Conservation (phyloP, 1,140 invertebrate genomes). For the Sogatella furcifera region DNA sequence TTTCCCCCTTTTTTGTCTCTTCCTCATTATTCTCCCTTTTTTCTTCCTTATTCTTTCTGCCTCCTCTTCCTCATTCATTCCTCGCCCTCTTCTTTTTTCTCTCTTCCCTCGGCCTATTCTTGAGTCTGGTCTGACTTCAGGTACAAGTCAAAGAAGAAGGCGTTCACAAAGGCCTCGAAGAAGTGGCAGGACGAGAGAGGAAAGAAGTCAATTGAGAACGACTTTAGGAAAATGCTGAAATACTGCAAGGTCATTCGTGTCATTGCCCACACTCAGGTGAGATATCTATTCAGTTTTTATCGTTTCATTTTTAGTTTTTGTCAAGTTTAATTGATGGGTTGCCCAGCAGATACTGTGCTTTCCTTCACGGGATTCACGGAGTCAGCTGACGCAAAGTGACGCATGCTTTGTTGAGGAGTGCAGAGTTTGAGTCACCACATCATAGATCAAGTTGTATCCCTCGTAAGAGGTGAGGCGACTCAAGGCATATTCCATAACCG, state of each 20-base stretch:
- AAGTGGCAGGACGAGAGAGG: conserved; percentile 97
- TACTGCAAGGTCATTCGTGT: conserved; percentile 96
- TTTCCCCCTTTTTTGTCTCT: too few relatives aligned
- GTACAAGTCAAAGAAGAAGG: conserved; percentile 99
- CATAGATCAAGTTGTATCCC: conserved; percentile 42
- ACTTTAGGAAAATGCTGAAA: conserved; percentile 94
- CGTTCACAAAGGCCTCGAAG: conserved; percentile 95
- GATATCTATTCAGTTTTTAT: conserved; percentile 6
- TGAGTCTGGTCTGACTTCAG: conserved; percentile 39
- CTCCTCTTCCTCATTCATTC: too few relatives aligned
- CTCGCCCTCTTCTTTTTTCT: neutral
- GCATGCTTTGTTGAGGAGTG: conserved; percentile 1
- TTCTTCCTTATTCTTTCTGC: too few relatives aligned
- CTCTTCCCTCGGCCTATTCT: conserved; percentile 5
- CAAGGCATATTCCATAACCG: conserved; percentile 56
- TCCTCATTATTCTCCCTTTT: too few relatives aligned
- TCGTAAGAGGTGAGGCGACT: conserved; percentile 36
- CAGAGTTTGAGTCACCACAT: conserved; percentile 38
- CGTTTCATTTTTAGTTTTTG: too few relatives aligned
- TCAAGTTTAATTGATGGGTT: too few relatives aligned
- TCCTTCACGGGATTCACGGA: too few relatives aligned
- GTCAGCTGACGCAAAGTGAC: neutral
- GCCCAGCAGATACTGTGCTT: too few relatives aligned
- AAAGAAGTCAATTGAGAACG: conserved; percentile 91
- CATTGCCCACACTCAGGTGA: conserved; percentile 95